phyloP scores from a whole-genome alignment of 2,113 vertebrate species.

The Entomyzon cyanotis region DNA sequence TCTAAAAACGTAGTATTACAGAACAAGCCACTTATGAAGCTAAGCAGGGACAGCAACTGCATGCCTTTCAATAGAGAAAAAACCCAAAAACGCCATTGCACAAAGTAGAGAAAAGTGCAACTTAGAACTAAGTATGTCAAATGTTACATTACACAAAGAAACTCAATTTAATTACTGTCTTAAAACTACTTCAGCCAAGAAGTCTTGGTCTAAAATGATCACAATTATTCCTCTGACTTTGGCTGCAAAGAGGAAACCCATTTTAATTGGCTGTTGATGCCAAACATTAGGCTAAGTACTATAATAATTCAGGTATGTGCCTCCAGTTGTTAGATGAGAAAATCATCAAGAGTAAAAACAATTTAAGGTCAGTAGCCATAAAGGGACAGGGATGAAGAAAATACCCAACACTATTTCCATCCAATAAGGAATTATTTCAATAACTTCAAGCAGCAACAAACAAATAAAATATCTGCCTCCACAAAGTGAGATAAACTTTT shows the following conservation, averaged over 20 bases:
- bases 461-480: background rate
- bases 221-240: background rate
- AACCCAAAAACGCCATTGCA: fast-evolving
- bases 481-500: background rate
- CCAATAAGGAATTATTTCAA: background rate
- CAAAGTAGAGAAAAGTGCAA: background rate
- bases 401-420: fast-evolving
- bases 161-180: background rate
- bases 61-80: background rate
- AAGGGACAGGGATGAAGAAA: background rate
- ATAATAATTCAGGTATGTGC: background rate
- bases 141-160: background rate
- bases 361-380: background rate
- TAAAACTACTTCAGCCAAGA: background rate
- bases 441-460: background rate
- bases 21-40: background rate
- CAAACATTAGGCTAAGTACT: background rate
- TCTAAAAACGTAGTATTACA: background rate
- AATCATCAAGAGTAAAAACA: background rate
- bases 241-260: background rate
- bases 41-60: background rate
- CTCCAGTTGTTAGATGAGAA: background rate
- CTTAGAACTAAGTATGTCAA: background rate
- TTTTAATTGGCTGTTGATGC: background rate
- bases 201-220: background rate